Base-by-base conservation (phyloP, 2,888 invertebrate species). In the Monoplex corrugatus region DNA sequence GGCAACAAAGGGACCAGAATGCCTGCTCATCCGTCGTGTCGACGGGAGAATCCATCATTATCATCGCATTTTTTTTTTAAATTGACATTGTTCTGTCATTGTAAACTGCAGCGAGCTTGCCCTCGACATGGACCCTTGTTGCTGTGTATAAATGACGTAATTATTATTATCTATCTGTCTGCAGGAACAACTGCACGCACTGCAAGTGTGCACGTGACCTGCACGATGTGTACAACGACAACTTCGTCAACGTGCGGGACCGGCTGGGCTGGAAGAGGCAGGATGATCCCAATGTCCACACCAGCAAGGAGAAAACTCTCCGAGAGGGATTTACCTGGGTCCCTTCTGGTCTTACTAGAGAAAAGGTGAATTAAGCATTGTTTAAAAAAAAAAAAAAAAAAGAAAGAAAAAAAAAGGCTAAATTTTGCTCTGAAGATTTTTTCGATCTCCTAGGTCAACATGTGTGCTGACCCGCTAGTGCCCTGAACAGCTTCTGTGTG, bases 141-240 rank as follows among this genome's bases (percentile, higher is more conserved):
- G 6, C 28, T 44, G 28, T 28, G 1, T 45, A 32, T 43, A n/a
- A 19, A 43, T n/a, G 19, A n/a, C n/a, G n/a, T n/a, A n/a, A 63
- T 63, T 23, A 82, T 83, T 45, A 19, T 13, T 87, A 86, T 89
- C 68, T 68, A 13, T n/a, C 38, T 87, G 85, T 90, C 63, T 93
- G 45, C 97, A 99, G 99, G 96, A 98, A 98, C 96, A 98, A 98
- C 88, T 99, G 99, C 96, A 98, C 97, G 95, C 98, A 98, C 92
- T 99, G 99, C 96, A 98, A 98, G 95, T 99, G 99, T 96, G 97
- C 98, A 50, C 97, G 98, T 86, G 98, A 99, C 94, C 97, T 97
- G 90, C 99, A 99, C 96, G 98, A 98, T 94, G 97, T 99, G 92
- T 98, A 97, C 96, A 98, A 98, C 96, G 98, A 98, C 96, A 98